Percentiles rank a stretch among this genome's conserved stretches.
Conservation (phyloP, 2,888 invertebrate genomes). For the Agrilus mali region DNA sequence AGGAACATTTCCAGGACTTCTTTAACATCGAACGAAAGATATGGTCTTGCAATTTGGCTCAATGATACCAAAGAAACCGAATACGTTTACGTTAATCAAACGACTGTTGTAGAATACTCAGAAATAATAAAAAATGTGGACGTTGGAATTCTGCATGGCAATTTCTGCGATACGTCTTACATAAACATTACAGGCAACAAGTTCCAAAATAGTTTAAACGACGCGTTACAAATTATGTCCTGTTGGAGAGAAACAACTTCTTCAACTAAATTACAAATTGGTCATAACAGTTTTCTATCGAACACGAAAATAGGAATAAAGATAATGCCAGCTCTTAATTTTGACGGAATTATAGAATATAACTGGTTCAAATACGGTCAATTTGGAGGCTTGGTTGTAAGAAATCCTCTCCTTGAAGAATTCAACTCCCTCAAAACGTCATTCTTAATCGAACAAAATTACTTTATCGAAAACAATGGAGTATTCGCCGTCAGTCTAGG, state of each 20-base stretch:
- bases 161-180: slow-evolving; percentile 75
- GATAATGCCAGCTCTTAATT: slow-evolving; percentile 70
- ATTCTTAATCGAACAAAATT: slow-evolving; percentile 71
- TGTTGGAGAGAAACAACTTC: slow-evolving; percentile 58
- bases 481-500: slow-evolving; percentile 79
- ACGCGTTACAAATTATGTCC: slow-evolving; percentile 69
- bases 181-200: slow-evolving; percentile 88
- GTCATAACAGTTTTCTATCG: slow-evolving; percentile 71
- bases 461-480: slow-evolving; percentile 80
- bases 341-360: slow-evolving; percentile 67
- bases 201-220: slow-evolving; percentile 67
- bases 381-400: slow-evolving; percentile 73
- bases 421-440: slow-evolving; percentile 61
- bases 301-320: slow-evolving; percentile 64
- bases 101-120: slow-evolving; percentile 76
- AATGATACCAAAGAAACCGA: slow-evolving; percentile 72
- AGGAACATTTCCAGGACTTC: slow-evolving; percentile 80
- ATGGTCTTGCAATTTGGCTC: slow-evolving; percentile 81
- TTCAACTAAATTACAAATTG: slow-evolving; percentile 57
- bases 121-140: slow-evolving; percentile 79
- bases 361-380: slow-evolving; percentile 77
- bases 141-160: slow-evolving; percentile 82
- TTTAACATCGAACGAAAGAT: slow-evolving; percentile 76
- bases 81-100: slow-evolving; percentile 70
- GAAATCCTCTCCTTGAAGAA: slow-evolving; percentile 70